Base-by-base conservation (phyloP, 2,113 vertebrate genomes). In the Notarius lentiginosus region DNA sequence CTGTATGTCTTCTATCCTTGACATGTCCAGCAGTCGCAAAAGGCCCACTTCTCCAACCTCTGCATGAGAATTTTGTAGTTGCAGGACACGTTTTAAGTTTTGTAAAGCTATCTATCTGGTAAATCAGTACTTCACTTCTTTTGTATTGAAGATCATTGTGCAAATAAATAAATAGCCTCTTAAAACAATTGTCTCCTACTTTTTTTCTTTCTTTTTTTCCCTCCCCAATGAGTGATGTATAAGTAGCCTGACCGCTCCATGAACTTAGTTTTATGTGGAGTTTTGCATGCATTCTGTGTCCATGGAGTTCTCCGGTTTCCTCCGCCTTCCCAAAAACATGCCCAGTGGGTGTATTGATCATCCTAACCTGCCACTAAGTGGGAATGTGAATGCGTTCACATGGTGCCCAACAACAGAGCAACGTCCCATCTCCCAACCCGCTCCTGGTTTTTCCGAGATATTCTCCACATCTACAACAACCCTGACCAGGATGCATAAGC, bases 81-180 rank as follows among this genome's bases (percentile, higher is more conserved):
- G 60, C 22, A 11, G 41, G 27, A 51, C 18, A 61, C 1, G 27
- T 83, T 68, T 47, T 60, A 9, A 5, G 58, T 83, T 83, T 73
- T 75, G 83, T 60, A 47, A 60, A 79, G 34, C 34, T 41, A 47
- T 7, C 70, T 84, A 24, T 70, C 41, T 30, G 22, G 24, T 77
- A 77, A 53, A 77, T 77, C 73, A 3, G 4, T 77, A 53, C 72
- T 27, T 56, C n/a, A 68, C 30, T 41, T 41, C 27, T 84, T 84
- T 84, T 84, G 83, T 84, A 84, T 75, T 53, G 24, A 27, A 51
- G 53, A 73, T 72, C 24, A 17, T 73, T 75, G 83, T 84, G 83
- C 70, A 27, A 84, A 84, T 84, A 84, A 84, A 84, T 53, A 9
- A 53, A 58, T 24, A 53, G 27, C 68, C 61, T 55, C 30, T 60